phyloP scores from a whole-genome alignment of 2,113 vertebrate species.

The Aegotheles bennettii region DNA sequence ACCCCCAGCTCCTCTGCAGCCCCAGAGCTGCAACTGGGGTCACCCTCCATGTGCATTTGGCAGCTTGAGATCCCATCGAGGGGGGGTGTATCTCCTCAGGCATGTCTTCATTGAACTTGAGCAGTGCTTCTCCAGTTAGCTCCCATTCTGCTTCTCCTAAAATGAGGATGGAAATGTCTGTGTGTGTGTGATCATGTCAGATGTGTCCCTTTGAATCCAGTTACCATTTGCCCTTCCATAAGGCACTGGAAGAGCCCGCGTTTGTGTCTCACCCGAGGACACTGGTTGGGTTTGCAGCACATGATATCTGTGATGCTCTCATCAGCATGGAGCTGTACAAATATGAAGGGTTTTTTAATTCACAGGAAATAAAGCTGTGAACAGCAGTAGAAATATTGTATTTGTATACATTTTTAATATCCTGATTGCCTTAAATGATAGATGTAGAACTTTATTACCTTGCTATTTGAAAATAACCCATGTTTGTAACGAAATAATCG shows the following conservation, averaged over 20 bases:
- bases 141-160: background rate
- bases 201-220: background rate
- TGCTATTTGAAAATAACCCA: slow-evolving; percentile 69
- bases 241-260: background rate
- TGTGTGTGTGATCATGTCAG: slow-evolving; percentile 28
- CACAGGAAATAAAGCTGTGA: slow-evolving; percentile 77
- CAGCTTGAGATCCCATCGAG: background rate
- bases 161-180: background rate
- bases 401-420: slow-evolving; percentile 69
- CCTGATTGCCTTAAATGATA: slow-evolving; percentile 78
- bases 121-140: background rate
- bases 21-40: background rate
- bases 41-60: background rate
- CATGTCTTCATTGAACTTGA: background rate
- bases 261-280: background rate
- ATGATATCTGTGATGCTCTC: background rate
- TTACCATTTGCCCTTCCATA: background rate
- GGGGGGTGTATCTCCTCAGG: accelerated
- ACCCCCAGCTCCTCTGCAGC: background rate
- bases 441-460: slow-evolving; percentile 70
- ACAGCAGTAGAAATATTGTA: slow-evolving; percentile 74
- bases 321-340: slow-evolving; percentile 34
- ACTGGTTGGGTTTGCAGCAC: background rate
- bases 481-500: slow-evolving; percentile 69
- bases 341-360: slow-evolving; percentile 68